A percentile compares a stretch with the other conserved stretches of the same genome.
Conservation (phyloP, 2,797 vertebrate genomes). For the Buceros bicornis region DNA sequence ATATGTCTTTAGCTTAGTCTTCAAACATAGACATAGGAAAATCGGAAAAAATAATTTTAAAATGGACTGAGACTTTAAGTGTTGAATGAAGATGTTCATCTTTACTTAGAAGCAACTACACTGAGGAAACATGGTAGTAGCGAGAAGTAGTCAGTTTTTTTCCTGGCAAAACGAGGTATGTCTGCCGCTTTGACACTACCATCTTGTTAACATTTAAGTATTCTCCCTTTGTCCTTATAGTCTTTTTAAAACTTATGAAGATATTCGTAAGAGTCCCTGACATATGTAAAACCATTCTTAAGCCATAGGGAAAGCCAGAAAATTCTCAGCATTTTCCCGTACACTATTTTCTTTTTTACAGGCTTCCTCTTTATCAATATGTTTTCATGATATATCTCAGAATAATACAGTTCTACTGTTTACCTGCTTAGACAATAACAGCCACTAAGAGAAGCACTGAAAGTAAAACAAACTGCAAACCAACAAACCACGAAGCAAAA, state of each 20-base stretch:
- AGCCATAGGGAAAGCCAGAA: neutral
- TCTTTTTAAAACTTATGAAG: neutral
- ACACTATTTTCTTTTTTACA: neutral
- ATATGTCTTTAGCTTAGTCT: neutral
- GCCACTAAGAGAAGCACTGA: neutral
- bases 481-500: neutral
- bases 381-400: neutral
- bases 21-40: neutral
- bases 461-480: neutral
- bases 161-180: neutral
- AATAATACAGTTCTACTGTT: neutral
- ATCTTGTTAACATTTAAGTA: neutral
- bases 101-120: neutral
- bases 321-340: neutral
- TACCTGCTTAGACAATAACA: neutral
- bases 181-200: neutral
- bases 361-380: neutral
- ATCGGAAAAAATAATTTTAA: neutral
- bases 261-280: neutral
- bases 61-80: neutral
- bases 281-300: neutral
- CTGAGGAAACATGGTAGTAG: neutral
- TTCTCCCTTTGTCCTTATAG: constrained; percentile 7
- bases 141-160: neutral
- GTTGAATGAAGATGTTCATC: neutral